These are phyloP conservation scores for Scarus forsteni DNA, from an alignment of 2,797 vertebrate species.

Conservation along the genomic window DNA sequence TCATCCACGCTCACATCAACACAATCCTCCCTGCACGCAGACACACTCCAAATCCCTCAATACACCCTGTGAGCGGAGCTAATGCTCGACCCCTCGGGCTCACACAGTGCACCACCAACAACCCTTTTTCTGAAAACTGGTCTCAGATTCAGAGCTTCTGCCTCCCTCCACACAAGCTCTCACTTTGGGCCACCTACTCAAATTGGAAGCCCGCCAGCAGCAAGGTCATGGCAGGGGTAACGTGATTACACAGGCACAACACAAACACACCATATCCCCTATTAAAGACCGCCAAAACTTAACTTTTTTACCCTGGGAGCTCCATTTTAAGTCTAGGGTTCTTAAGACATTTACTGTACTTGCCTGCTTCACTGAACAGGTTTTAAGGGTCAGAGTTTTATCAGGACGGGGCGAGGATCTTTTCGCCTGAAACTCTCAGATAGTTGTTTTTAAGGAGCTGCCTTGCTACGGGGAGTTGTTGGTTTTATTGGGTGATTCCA, in stretches of 20 bases:
- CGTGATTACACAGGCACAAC: constrained; percentile 39
- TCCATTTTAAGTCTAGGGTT: constrained; percentile 19
- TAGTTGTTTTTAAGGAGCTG: constrained; percentile 10
- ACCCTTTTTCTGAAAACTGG: constrained; percentile 42
- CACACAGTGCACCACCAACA: constrained; percentile 41
- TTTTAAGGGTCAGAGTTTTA: constrained; percentile 47
- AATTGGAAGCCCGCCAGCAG: constrained; percentile 60
- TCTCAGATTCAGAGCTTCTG: constrained; percentile 32
- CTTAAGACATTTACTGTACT: constrained; percentile 24
- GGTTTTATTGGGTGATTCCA: constrained; percentile 13
- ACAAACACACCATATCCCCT: constrained; percentile 36
- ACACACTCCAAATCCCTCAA: constrained; percentile 18
- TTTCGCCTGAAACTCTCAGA: constrained; percentile 15
- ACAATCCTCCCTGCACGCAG: constrained; percentile 6
- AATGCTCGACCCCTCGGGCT: constrained; percentile 46
- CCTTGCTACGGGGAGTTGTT: not conserved
- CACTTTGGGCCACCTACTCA: constrained; percentile 43
- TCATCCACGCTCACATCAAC: constrained; percentile 14
- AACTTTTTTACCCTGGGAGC: constrained; percentile 4
- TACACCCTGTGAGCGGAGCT: constrained; percentile 31
- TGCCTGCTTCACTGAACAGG: constrained; percentile 21
- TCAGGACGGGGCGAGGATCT: constrained; percentile 25
- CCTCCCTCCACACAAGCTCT: constrained; percentile 14
- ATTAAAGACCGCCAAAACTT: constrained; percentile 27
- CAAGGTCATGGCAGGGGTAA: constrained; percentile 54